Conservation (phyloP, 2,797 vertebrate genomes). For the Tragopan temminckii region DNA sequence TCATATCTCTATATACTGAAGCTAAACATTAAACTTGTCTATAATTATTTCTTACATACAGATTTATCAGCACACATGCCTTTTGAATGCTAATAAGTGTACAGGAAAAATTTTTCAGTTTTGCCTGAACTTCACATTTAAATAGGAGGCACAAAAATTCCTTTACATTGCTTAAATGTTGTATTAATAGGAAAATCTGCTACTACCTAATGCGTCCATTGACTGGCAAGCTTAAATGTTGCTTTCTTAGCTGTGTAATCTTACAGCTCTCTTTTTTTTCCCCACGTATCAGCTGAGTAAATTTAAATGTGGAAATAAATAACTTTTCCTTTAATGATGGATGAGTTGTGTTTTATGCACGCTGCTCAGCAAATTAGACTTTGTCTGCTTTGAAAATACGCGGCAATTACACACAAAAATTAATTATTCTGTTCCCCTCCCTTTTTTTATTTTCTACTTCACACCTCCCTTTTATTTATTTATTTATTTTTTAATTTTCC, state of each 20-base stretch:
- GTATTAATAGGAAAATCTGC: neutral
- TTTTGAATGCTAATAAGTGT: neutral
- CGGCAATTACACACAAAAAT: neutral
- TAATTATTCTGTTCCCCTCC: neutral
- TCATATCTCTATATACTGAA: neutral
- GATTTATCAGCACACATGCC: neutral
- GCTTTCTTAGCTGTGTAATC: neutral
- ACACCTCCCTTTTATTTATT: rapidly evolving
- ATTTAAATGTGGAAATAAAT: neutral
- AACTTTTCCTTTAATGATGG: neutral
- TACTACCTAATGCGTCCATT: neutral
- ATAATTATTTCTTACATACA: neutral
- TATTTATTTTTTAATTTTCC: neutral
- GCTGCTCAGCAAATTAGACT: neutral
- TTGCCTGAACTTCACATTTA: neutral
- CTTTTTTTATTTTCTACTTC: neutral
- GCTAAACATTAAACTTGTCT: neutral
- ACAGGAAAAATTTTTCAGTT: neutral
- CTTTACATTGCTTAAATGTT: neutral
- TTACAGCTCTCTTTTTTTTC: neutral
- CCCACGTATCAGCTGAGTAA: neutral
- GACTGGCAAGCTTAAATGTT: neutral
- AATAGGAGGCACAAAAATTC: neutral
- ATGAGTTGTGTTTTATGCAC: neutral
- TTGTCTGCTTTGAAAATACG: neutral